Base-by-base conservation (phyloP, 2,888 invertebrate species). In the Bellardia pandia region DNA sequence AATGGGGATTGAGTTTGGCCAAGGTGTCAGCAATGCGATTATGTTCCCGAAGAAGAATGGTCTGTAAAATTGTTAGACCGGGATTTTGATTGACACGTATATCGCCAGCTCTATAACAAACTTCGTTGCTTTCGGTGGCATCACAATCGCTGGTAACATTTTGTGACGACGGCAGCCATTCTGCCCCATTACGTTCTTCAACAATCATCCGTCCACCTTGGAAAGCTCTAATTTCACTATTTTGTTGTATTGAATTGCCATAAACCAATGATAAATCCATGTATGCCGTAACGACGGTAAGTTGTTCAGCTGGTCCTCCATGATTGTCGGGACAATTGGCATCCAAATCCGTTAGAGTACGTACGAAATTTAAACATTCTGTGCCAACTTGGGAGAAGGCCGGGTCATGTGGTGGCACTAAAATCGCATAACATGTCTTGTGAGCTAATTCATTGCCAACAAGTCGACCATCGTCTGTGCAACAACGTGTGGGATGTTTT, bases 251-350 rank as follows among this genome's bases (percentile, higher is more conserved):
- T 3, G 95, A 96, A 86, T 96, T 97, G 1, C 98, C 98, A 91
- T 98, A 98, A 1, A 98, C 96, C 48, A 96, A 93, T 0, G 98
- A 98, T 4, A 96, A 94, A 84, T 98, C 98, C 95, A 98, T 94
- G 90, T 91, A 93, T 2, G 93, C 88, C 8, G 93, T 93, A 23
- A 93, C 93, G 7, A 90, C 90, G 64, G 93, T 92, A 92, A 96
- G 95, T 94, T 96, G 96, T 93, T 96, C 96, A 3, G 96, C 96
- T 85, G 95, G 94, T 2, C 92, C 91, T 2, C 90, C 90, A 64
- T 93, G 91, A 68, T 93, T 93, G 85, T 95, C 95, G 74, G 95
- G 94, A 88, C 96, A 96, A 87, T 95, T 94, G 33, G 94, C 94
- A 90, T 96, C 95, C 42, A 95, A 94, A 91, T 96, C 96, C 23